Evolutionary conservation across 2,113 vertebrate genomes (phyloP), one percentile per base, ranked within the genome.

Genomic region (Hemibagrus wyckioides): DNA sequence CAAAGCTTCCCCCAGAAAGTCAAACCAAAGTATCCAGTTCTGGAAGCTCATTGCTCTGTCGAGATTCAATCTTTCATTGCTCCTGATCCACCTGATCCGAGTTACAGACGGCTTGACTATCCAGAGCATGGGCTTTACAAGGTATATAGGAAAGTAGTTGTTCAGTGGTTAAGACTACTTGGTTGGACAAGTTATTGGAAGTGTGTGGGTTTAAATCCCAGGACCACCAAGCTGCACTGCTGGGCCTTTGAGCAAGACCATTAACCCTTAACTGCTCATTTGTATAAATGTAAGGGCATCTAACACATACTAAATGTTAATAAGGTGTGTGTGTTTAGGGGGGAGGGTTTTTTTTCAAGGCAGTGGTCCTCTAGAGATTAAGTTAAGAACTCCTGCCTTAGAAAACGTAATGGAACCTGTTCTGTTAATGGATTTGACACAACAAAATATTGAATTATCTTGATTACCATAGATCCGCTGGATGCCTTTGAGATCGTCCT

Each of bases 381-480:
- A 30, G 14, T 52, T 36, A 19, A 56, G 17, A 80, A 54, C 48
- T 15, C 14, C 48, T 52, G 15, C 44, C 11, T n/a, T 50, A 50
- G 30, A 33, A 4, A 33, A 80, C 50, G 2, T 54, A 3, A 56
- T 56, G n/a, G 50, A 80, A 6, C 3, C 44, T 19, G 30, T 77
- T 77, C 48, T 30, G 30, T 52, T 30, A 77, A 52, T 52, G 28
- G 0, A 30, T 33, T n/a, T 50, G 76, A 54, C 41, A 36, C 57
- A 36, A 57, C 73, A 50, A 80, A 80, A 23, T 28, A n/a, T 50
- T 36, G 41, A 23, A 86, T 25, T n/a, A 36, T 69, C 10, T 59
- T 25, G 17, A 87, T 52, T 85, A 99, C 98, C 98, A 0, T 99
- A 99, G 83, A 99, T 97, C 94, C 97, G 97, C 88, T 99, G 98